phyloP scores from a whole-genome alignment of 1,140 invertebrate genomes.

The Ooceraea biroi region DNA sequence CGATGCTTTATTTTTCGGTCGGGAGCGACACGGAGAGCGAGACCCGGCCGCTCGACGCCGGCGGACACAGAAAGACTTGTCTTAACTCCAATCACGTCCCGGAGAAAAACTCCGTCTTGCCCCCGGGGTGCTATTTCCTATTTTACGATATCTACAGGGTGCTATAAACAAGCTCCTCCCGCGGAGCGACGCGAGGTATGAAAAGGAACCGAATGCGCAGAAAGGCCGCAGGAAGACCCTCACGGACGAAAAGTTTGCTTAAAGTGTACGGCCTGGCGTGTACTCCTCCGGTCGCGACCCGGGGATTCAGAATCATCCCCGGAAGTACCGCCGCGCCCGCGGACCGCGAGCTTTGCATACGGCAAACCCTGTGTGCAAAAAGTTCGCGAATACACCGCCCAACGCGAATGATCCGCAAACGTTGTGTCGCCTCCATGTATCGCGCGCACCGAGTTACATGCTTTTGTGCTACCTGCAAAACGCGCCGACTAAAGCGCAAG shows the following conservation, averaged over 20 bases:
- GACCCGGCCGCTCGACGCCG: slow-evolving; percentile 38
- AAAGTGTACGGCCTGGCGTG: slow-evolving; percentile 55
- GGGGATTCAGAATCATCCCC: slow-evolving; percentile 49
- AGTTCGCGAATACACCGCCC: slow-evolving; percentile 24
- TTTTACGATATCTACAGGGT: slow-evolving; percentile 72
- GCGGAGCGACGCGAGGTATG: slow-evolving; percentile 47
- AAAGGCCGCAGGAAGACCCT: slow-evolving; percentile 20
- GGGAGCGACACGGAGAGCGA: neutral
- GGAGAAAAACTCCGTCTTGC: slow-evolving; percentile 61
- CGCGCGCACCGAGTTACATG: neutral
- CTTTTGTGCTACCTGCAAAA: slow-evolving; percentile 32
- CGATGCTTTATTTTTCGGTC: slow-evolving; percentile 50
- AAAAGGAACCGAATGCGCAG: slow-evolving; percentile 63
- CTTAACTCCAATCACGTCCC: slow-evolving; percentile 70
- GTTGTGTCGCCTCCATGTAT: neutral
- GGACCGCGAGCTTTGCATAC: slow-evolving; percentile 51
- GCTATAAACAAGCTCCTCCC: slow-evolving; percentile 68
- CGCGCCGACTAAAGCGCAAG: neutral
- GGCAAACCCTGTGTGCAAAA: neutral
- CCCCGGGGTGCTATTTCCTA: slow-evolving; percentile 70
- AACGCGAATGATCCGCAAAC: slow-evolving; percentile 53
- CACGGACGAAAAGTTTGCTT: slow-evolving; percentile 68
- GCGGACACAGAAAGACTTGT: slow-evolving; percentile 58
- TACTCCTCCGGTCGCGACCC: slow-evolving; percentile 49
- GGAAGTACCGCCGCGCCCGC: slow-evolving; percentile 20